Evolutionary conservation across 2,113 vertebrate genomes (phyloP).

Genomic region (Pachypanchax playfairii): DNA sequence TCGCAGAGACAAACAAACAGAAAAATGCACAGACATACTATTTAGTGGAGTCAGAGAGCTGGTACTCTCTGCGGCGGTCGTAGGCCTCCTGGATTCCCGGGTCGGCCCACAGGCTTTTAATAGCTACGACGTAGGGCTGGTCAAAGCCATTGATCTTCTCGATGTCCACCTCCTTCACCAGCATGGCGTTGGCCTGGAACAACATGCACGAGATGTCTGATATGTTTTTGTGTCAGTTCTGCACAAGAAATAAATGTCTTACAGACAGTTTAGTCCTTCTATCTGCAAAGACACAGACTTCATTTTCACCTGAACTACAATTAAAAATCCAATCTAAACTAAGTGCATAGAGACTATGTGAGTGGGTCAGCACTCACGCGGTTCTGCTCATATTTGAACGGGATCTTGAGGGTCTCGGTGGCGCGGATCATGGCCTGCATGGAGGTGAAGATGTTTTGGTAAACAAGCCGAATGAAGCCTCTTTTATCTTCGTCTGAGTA

Average conservation of each 20-base stretch:
- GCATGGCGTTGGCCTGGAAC: conserved; percentile 81
- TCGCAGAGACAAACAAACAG: background rate
- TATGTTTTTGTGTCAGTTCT: no score
- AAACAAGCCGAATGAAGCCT: conserved; percentile 85
- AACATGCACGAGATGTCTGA: conserved; percentile 7
- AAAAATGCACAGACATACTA: conserved; percentile 80
- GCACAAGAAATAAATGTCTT: no score
- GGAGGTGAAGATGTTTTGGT: conserved; percentile 89
- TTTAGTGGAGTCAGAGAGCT: conserved; percentile 88
- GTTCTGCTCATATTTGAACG: conserved; percentile 83
- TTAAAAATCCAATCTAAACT: no score
- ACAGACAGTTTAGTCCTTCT: no score
- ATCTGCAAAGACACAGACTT: no score
- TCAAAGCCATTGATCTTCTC: conserved; percentile 83
- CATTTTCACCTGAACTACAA: no score
- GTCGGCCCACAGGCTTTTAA: conserved; percentile 86
- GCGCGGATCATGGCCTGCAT: conserved; percentile 88
- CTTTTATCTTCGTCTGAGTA: conserved; percentile 89
- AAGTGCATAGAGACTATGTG: no score
- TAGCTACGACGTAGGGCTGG: conserved; percentile 70
- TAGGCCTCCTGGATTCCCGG: conserved; percentile 85
- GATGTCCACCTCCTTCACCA: conserved; percentile 87
- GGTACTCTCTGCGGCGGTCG: conserved; percentile 87
- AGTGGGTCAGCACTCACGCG: conserved; percentile 72
- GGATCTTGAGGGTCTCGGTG: conserved; percentile 85